Percentiles rank a stretch among this genome's conserved stretches.
phyloP scores from a whole-genome alignment of 1,140 invertebrate species.

The Halesus radiatus region DNA sequence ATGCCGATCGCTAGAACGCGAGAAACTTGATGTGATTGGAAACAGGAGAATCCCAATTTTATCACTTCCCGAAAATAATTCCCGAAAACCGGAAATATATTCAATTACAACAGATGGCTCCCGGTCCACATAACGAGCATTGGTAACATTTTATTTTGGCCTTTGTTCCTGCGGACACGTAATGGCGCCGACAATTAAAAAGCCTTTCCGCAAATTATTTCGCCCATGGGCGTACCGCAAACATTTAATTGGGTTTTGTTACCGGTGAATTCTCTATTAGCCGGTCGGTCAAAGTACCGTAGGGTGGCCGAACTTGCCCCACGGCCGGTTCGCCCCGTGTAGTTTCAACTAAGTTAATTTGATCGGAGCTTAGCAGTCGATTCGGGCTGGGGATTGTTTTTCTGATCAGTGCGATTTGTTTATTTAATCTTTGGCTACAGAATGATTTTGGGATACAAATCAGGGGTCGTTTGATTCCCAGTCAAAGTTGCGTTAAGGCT shows the following conservation, averaged over 20 bases:
- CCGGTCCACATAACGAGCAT: neutral
- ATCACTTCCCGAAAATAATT: neutral
- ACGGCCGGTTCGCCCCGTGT: slow-evolving; percentile 10
- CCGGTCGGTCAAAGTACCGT: neutral
- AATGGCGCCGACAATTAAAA: slow-evolving; percentile 27
- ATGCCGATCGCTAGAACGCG: too few species aligned
- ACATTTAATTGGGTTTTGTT: slow-evolving; percentile 44
- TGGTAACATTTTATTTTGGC: slow-evolving; percentile 22
- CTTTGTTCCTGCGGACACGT: slow-evolving; percentile 8
- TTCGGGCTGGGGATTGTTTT: neutral
- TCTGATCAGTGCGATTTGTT: neutral
- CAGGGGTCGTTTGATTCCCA: too few species aligned
- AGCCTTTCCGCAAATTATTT: slow-evolving; percentile 30
- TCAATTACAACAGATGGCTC: slow-evolving; percentile 20
- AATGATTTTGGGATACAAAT: neutral
- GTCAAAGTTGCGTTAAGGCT: too few species aligned
- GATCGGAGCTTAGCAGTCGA: slow-evolving; percentile 19
- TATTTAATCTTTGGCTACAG: neutral
- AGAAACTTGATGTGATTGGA: too few species aligned
- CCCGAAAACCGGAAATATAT: slow-evolving; percentile 8
- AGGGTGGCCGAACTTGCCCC: slow-evolving; percentile 18
- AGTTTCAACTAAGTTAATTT: slow-evolving; percentile 27
- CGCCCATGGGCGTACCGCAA: slow-evolving; percentile 25
- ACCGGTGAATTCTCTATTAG: slow-evolving; percentile 28
- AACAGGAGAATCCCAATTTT: too few species aligned